phyloP scores from a whole-genome alignment of 2,888 invertebrate genomes.

The Cephus runcator region DNA sequence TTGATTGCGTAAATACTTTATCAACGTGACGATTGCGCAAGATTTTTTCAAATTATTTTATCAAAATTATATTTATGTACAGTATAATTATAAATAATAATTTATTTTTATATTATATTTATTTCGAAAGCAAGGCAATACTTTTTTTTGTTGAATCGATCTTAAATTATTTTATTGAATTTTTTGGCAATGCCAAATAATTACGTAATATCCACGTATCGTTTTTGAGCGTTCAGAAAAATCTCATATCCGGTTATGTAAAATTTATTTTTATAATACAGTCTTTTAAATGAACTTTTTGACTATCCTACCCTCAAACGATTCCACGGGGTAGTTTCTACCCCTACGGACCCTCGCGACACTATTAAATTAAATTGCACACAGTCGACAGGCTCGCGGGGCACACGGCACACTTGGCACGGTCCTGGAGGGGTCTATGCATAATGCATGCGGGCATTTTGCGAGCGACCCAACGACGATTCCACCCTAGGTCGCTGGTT shows the following conservation, averaged over 20 bases:
- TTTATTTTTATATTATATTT: too few species aligned
- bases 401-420: conserved; percentile 1
- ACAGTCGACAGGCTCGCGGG: neutral
- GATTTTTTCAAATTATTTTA: too few species aligned
- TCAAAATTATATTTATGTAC: too few species aligned
- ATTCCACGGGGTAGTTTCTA: neutral
- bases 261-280: neutral
- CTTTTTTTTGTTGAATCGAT: too few species aligned
- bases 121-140: too few species aligned
- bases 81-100: too few species aligned
- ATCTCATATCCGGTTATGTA: neutral
- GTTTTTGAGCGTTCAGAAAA: neutral
- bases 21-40: too few species aligned
- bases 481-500: neutral
- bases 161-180: neutral
- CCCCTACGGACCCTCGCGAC: neutral
- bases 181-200: neutral
- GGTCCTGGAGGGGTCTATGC: neutral
- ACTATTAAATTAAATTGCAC: neutral
- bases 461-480: conserved; percentile 1
- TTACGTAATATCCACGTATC: neutral
- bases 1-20: too few species aligned
- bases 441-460: conserved; percentile 6
- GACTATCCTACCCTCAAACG: neutral
- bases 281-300: neutral